Evolutionary conservation across 2,113 vertebrate species (phyloP).

Genomic region (Pyxicephalus adspersus): DNA sequence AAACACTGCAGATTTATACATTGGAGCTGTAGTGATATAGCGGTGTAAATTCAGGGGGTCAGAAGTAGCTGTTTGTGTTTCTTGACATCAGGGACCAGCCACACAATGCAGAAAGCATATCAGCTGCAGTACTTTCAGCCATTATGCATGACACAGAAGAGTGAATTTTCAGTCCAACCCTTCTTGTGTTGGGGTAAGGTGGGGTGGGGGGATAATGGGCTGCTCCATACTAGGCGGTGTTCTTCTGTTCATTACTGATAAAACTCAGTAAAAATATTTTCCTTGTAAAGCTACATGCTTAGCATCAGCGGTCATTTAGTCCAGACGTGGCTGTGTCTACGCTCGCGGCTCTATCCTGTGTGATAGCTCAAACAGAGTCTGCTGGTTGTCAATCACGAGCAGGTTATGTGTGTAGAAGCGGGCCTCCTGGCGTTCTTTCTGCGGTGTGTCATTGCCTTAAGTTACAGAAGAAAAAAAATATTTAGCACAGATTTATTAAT

Average conservation of each 20-base stretch:
- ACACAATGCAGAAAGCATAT: not conserved
- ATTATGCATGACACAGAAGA: not conserved
- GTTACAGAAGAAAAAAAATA: conserved; percentile 27
- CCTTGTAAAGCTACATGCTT: conserved; percentile 70
- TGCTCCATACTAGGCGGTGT: not conserved
- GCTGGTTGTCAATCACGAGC: conserved; percentile 95
- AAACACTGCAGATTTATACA: too few relatives aligned
- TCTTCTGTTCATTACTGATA: conserved; percentile 69
- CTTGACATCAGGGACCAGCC: not conserved
- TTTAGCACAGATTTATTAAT: conserved; percentile 39
- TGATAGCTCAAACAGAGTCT: conserved; percentile 94
- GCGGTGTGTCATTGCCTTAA: conserved; percentile 80
- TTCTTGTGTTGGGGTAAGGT: not conserved
- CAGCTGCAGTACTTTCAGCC: not conserved
- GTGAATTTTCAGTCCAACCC: not conserved
- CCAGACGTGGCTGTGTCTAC: conserved; percentile 64
- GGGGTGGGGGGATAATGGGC: not conserved
- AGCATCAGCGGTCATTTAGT: conserved; percentile 66
- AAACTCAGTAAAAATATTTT: conserved; percentile 77
- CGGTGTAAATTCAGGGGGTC: not conserved
- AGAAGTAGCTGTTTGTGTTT: not conserved
- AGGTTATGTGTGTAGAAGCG: conserved; percentile 85
- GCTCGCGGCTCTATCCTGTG: conserved; percentile 90
- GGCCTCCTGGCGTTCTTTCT: conserved; percentile 89
- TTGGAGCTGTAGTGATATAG: too few relatives aligned